Conservation (phyloP, 2,888 invertebrate genomes). For the Alsophila aescularia region DNA sequence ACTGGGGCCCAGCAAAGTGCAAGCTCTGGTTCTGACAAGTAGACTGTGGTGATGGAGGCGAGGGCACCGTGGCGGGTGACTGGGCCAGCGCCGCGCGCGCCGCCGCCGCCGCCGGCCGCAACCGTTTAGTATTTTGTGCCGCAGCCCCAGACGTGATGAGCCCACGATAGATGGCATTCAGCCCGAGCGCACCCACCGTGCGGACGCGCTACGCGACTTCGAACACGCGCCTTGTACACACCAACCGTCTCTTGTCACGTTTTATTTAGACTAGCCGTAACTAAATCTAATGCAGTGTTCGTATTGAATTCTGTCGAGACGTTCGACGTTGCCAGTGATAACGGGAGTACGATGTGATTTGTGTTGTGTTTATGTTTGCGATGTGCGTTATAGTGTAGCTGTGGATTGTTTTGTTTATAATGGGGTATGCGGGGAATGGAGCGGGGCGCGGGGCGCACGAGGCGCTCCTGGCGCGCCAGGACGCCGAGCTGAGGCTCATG, state of each 20-base stretch:
- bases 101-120: constrained; percentile 43
- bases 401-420: constrained; percentile 67
- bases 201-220: constrained; percentile 57
- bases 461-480: constrained; percentile 94
- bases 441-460: constrained; percentile 96
- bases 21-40: constrained; percentile 10
- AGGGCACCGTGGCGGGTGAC: constrained; percentile 47
- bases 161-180: constrained; percentile 69
- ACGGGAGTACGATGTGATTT: constrained; percentile 73
- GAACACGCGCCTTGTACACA: constrained; percentile 13
- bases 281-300: constrained; percentile 33
- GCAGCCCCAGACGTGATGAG: constrained; percentile 52
- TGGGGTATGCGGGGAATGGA: constrained; percentile 94
- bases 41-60: constrained; percentile 39
- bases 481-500: constrained; percentile 95
- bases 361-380: constrained; percentile 76
- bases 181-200: constrained; percentile 62
- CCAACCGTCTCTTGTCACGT: constrained; percentile 23
- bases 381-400: constrained; percentile 67
- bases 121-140: no score
- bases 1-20: constrained; percentile 14
- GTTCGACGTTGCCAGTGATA: constrained; percentile 66
- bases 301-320: constrained; percentile 52
- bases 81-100: constrained; percentile 45
- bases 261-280: constrained; percentile 24